A percentile compares a stretch with the other conserved stretches of the same genome.
These are phyloP conservation scores for Rotaria magnacalcarata DNA, from an alignment of 2,888 invertebrate genomes.

Conservation along the genomic window DNA sequence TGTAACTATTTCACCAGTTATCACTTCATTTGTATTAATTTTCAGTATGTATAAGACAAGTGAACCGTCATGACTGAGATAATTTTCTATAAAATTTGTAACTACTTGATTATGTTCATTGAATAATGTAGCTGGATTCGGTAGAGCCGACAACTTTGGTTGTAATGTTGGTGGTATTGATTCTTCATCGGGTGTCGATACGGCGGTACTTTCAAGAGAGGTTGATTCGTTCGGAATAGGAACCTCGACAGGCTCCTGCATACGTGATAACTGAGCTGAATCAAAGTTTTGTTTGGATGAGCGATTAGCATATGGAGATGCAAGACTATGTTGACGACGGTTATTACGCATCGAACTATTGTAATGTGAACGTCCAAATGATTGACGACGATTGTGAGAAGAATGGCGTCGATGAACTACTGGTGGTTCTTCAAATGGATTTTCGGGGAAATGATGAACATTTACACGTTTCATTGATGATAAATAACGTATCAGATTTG, in stretches of 20 bases:
- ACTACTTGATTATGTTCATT: slow-evolving; percentile 32
- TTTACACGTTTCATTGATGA: slow-evolving; percentile 27
- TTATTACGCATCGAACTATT: not conserved
- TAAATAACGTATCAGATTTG: not conserved
- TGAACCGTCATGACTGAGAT: slow-evolving; percentile 43
- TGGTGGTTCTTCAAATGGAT: not conserved
- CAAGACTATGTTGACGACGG: not conserved
- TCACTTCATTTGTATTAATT: slow-evolving; percentile 44
- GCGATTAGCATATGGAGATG: not conserved
- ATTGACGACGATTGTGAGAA: not conserved
- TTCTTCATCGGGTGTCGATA: not conserved
- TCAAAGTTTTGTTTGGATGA: not conserved
- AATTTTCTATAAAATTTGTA: slow-evolving; percentile 37
- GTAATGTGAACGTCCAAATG: not conserved
- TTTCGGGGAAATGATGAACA: not conserved
- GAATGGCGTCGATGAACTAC: not conserved
- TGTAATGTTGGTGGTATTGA: not conserved
- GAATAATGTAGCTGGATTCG: not conserved
- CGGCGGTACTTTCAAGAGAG: not conserved
- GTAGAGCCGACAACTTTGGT: not conserved
- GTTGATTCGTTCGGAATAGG: not conserved
- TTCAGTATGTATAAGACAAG: slow-evolving; percentile 39
- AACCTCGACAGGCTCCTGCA: too few relatives aligned
- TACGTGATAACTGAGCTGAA: not conserved
- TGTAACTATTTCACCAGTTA: slow-evolving; percentile 44